Evolutionary conservation across 2,113 vertebrate genomes (phyloP).

Genomic region (Montifringilla adamsi): DNA sequence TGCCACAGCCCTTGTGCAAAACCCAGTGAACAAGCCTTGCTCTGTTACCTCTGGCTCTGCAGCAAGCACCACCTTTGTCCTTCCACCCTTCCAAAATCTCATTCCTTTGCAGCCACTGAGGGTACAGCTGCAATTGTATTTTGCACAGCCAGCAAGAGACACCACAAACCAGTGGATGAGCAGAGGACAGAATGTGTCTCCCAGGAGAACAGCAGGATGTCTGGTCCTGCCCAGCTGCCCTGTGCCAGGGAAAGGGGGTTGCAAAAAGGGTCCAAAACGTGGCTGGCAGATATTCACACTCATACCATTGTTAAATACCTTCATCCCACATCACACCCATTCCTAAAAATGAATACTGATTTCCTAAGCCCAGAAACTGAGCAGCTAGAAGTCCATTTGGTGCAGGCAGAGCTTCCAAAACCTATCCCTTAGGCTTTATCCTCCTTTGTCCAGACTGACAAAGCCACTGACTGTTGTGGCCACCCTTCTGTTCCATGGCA

Average conservation of each 20-base stretch:
- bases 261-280: not conserved
- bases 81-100: not conserved
- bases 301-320: not conserved
- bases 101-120: not conserved
- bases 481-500: rapidly evolving
- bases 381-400: not conserved
- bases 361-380: not conserved
- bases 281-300: rapidly evolving
- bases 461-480: not conserved
- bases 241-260: rapidly evolving
- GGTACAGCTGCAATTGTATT: not conserved
- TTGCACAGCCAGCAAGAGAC: not conserved
- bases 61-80: not conserved
- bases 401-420: not conserved
- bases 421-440: not conserved
- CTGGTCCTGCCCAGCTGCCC: not conserved
- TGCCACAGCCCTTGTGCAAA: not conserved
- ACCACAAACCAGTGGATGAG: rapidly evolving
- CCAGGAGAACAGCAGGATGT: not conserved
- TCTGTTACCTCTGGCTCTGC: not conserved
- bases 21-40: not conserved
- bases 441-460: not conserved
- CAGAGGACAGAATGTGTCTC: not conserved
- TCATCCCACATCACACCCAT: not conserved
- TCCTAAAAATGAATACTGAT: not conserved